Conservation (phyloP, 1,140 invertebrate species). For the Drosophila funebris region DNA sequence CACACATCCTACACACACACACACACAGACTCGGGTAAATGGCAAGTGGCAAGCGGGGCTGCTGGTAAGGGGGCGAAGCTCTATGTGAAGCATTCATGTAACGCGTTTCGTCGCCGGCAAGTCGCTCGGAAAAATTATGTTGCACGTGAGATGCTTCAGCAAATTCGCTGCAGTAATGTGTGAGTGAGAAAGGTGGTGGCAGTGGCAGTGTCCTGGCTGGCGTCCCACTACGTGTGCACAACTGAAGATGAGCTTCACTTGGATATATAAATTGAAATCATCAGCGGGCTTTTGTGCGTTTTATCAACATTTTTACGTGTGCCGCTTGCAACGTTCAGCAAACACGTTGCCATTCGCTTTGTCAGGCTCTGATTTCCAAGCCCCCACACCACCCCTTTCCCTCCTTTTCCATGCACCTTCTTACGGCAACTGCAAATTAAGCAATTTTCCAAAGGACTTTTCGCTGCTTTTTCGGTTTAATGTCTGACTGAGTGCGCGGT, state of each 20-base stretch:
- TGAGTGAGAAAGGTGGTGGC: neutral
- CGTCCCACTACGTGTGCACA: constrained; percentile 37
- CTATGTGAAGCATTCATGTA: constrained; percentile 61
- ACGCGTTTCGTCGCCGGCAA: constrained; percentile 68
- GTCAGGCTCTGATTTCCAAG: constrained; percentile 47
- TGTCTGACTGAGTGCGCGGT: constrained; percentile 78
- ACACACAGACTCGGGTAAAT: neutral
- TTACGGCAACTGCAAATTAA: constrained; percentile 79
- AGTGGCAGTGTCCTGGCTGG: neutral
- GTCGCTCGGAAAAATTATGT: constrained; percentile 83
- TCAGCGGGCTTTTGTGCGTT: constrained; percentile 81
- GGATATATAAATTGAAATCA: constrained; percentile 82
- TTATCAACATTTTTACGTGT: constrained; percentile 82
- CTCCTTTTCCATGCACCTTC: constrained; percentile 18
- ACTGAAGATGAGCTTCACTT: constrained; percentile 79
- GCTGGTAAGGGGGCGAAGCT: neutral
- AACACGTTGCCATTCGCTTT: constrained; percentile 47
- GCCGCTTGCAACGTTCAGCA: constrained; percentile 44
- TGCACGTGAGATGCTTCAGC: constrained; percentile 82
- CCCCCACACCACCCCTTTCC: constrained; percentile 4
- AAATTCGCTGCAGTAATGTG: constrained; percentile 64
- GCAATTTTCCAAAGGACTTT: constrained; percentile 76
- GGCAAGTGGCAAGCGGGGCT: too few species aligned
- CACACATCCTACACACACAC: constrained; percentile 46
- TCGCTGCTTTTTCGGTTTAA: constrained; percentile 76